These are phyloP conservation scores for Copidosoma floridanum DNA, from an alignment of 1,140 invertebrate genomes.

Conservation along the genomic window DNA sequence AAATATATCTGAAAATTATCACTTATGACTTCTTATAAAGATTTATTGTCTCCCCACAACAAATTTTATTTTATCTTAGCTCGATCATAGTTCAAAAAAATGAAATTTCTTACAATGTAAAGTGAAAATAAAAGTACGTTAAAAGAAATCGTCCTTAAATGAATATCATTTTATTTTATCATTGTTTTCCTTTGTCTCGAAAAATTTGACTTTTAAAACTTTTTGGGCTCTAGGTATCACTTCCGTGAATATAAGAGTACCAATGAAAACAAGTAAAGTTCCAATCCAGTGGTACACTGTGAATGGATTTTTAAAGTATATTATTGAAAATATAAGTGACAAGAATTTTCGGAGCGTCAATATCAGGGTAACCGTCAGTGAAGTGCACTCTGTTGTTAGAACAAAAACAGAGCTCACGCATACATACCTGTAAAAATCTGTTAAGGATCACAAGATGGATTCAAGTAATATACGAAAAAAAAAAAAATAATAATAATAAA, in stretches of 20 bases:
- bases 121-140: too few relatives aligned
- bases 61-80: too few relatives aligned
- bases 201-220: conserved; percentile 21
- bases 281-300: conserved; percentile 91
- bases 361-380: conserved; percentile 92
- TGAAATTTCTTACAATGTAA: too few relatives aligned
- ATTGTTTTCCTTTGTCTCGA: not conserved
- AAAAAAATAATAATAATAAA: too few relatives aligned
- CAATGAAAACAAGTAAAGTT: conserved; percentile 85
- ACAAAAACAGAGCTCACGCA: conserved; percentile 95
- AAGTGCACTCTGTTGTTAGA: conserved; percentile 90
- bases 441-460: conserved; percentile 38
- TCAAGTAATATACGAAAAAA: too few relatives aligned
- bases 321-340: conserved; percentile 90
- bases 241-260: conserved; percentile 91
- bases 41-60: too few relatives aligned
- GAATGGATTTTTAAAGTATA: conserved; percentile 95
- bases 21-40: too few relatives aligned
- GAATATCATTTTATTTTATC: not conserved
- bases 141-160: too few relatives aligned
- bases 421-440: conserved; percentile 62
- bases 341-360: conserved; percentile 95
- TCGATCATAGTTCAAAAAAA: too few relatives aligned
- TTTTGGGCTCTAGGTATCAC: conserved; percentile 53
- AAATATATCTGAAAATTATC: too few relatives aligned